These are phyloP conservation scores for Dendropsophus ebraccatus DNA, from an alignment of 2,113 vertebrate species.

Conservation along the genomic window DNA sequence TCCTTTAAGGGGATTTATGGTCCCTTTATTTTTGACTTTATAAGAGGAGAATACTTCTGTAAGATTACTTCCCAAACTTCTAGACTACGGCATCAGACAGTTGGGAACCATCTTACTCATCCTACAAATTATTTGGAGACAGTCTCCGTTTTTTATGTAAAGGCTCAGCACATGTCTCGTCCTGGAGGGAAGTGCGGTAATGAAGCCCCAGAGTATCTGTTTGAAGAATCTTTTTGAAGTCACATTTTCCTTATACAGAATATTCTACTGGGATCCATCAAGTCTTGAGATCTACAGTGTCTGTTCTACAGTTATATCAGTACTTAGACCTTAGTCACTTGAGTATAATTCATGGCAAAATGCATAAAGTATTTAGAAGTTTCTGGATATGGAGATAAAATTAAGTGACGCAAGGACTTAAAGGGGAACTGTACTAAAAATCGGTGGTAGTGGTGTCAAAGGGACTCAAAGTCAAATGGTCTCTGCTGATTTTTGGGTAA, in stretches of 20 bases:
- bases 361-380: too few relatives aligned
- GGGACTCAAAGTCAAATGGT: too few relatives aligned
- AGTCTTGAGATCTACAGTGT: background rate
- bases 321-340: background rate
- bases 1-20: too few relatives aligned
- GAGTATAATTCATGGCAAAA: too few relatives aligned
- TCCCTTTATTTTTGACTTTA: too few relatives aligned
- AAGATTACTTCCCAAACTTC: background rate
- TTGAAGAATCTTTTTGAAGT: conserved; percentile 15
- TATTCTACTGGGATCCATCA: background rate
- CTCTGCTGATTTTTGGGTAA: too few relatives aligned
- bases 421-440: too few relatives aligned
- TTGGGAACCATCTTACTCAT: background rate
- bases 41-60: background rate
- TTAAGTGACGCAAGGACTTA: too few relatives aligned
- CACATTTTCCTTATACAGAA: conserved; percentile 1
- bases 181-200: background rate
- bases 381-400: too few relatives aligned
- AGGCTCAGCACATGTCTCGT: background rate
- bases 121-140: background rate
- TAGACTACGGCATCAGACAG: background rate
- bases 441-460: too few relatives aligned
- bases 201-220: background rate
- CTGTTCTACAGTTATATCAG: background rate
- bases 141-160: background rate